phyloP scores from a whole-genome alignment of 2,113 vertebrate genomes.

The Accipiter cooperii region DNA sequence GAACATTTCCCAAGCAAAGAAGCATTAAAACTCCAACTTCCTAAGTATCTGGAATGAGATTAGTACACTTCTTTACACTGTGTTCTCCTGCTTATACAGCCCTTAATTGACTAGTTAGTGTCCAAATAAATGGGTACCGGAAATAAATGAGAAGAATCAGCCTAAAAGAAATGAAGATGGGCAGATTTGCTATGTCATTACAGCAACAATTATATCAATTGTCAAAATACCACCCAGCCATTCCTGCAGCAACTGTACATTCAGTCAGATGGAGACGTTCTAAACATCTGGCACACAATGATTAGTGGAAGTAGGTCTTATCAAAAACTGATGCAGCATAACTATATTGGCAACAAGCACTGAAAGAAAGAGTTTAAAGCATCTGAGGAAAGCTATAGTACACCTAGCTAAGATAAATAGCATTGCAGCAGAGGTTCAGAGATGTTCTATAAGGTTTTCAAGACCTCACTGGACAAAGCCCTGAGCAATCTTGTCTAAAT shows the following conservation, averaged over 20 bases:
- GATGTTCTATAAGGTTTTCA: background rate
- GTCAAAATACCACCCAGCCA: background rate
- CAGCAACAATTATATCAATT: background rate
- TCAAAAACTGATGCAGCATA: background rate
- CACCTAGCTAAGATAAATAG: background rate
- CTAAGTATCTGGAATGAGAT: background rate
- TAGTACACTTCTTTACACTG: background rate
- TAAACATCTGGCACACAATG: background rate
- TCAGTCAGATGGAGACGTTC: background rate
- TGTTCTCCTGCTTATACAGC: background rate
- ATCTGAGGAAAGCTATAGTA: background rate
- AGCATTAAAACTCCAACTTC: background rate
- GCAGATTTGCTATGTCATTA: background rate
- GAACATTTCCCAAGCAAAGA: background rate
- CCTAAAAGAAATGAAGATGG: background rate
- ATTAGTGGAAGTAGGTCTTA: background rate
- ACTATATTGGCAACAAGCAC: rapidly evolving
- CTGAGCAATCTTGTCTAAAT: background rate
- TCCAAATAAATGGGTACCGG: background rate
- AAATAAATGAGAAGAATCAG: background rate
- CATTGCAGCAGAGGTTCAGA: background rate
- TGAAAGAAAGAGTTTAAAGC: background rate
- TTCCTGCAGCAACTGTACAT: background rate
- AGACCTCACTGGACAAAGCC: background rate
- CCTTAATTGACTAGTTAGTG: background rate